Evolutionary conservation across 2,888 invertebrate genomes (phyloP), one percentile per base, ranked within the genome.

Genomic region (Nematopogon swammerdamellus): DNA sequence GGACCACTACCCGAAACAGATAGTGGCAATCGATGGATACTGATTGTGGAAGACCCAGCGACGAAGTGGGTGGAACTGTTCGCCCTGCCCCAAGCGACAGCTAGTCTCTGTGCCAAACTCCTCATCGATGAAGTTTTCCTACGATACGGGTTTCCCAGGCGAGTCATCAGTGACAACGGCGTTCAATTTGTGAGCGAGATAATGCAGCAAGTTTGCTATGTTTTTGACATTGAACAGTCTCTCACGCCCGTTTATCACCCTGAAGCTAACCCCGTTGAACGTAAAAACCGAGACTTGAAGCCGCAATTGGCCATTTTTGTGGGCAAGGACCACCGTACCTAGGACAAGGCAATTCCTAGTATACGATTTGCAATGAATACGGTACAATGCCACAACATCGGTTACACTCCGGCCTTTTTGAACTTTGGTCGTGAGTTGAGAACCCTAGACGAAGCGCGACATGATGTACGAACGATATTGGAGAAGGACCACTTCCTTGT

Each of bases 311-410:
- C 58, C 1, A 63, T 67, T 4, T 49, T 60, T 2, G 58, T 60
- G 0, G 51, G 52, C 18, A 47, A 53, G 1, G 47, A 60, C 4
- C 64, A 64, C 46, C 14, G 43, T 14, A 46, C 36, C n/a, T 65
- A 60, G 62, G 45, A 51, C 2, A 52, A 56, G 5, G 53, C 60
- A 2, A 49, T 68, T 3, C 55, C 63, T 0, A 36, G 55, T 2
- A 59, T 66, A 2, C 50, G 65, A 3, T 69, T 67, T 46, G 62
- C 63, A 0, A 62, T 66, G 56, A 68, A 67, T 46, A 57, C 61
- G 1, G 55, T 56, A 0, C 25, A 19, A 6, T 59, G 60, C 43
- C 53, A 60, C 44, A 53, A 54, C 6, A 67, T 67, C 2, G 59
- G 61, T 1, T 56, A 52, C 20, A 56, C 63, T 1, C 56, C 67